Conservation (phyloP, 2,113 vertebrate species). For the Rhinogobius similis region DNA sequence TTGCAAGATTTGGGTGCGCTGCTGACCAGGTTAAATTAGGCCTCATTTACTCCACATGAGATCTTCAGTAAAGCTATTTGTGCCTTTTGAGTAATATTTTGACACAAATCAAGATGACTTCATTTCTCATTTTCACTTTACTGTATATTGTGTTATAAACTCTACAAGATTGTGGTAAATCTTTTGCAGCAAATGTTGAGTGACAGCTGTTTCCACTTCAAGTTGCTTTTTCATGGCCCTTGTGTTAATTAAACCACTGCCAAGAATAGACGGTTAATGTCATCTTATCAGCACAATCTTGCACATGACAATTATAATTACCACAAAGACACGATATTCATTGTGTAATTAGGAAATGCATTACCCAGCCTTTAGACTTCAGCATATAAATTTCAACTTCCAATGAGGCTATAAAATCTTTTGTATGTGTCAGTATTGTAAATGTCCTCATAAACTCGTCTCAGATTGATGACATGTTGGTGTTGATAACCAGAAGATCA, state of each 20-base stretch:
- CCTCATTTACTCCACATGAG: neutral
- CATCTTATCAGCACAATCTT: conserved; percentile 8
- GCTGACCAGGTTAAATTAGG: conserved; percentile 3
- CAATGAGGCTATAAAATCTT: neutral
- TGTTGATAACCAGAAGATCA: neutral
- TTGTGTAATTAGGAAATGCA: neutral
- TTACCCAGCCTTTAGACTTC: neutral
- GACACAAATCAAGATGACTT: neutral
- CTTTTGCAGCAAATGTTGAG: neutral
- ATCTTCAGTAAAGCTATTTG: neutral
- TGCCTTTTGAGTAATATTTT: neutral
- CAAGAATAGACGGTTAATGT: neutral
- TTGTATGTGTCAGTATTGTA: neutral
- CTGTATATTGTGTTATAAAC: neutral
- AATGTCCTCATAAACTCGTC: neutral
- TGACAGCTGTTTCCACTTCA: neutral
- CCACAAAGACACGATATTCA: conserved; percentile 6
- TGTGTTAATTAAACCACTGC: conserved; percentile 9
- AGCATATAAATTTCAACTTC: neutral
- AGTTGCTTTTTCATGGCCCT: conserved; percentile 7
- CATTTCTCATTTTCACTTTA: neutral
- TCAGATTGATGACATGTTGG: neutral
- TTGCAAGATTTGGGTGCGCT: neutral
- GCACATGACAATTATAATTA: conserved; percentile 11
- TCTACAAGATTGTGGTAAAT: neutral